Conservation (phyloP, 2,113 vertebrate genomes). For the Cygnus atratus region DNA sequence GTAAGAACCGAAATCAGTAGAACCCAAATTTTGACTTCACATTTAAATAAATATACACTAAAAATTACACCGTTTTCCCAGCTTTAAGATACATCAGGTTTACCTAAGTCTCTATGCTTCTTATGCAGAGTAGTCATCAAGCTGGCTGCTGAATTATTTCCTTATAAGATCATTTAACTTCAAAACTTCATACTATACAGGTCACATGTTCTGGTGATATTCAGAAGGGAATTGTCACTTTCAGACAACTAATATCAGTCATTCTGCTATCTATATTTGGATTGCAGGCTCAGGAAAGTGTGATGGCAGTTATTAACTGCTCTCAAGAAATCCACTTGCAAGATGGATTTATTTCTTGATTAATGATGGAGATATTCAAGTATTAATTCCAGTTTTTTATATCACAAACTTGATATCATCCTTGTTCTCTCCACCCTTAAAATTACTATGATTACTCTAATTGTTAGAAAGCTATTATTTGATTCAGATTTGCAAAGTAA, state of each 20-base stretch:
- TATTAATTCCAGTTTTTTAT: constrained; percentile 80
- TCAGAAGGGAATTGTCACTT: constrained; percentile 78
- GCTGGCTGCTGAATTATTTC: constrained; percentile 71
- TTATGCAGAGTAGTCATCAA: constrained; percentile 41
- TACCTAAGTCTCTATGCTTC: constrained; percentile 7
- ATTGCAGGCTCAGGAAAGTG: constrained; percentile 75
- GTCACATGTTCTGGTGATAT: constrained; percentile 72
- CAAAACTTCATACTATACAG: constrained; percentile 65
- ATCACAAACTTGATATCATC: constrained; percentile 77
- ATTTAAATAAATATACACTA: neutral
- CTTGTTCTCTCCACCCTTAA: constrained; percentile 78
- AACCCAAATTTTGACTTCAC: neutral
- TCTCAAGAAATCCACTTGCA: constrained; percentile 78
- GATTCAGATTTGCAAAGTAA: constrained; percentile 76
- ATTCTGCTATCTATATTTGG: constrained; percentile 80
- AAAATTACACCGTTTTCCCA: neutral
- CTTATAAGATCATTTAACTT: constrained; percentile 75
- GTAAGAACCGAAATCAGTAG: neutral
- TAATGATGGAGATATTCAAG: constrained; percentile 80
- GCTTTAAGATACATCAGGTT: neutral
- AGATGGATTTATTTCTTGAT: constrained; percentile 81
- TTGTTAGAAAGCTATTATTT: constrained; percentile 80
- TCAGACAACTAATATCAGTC: constrained; percentile 76
- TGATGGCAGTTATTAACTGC: constrained; percentile 82
- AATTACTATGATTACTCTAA: constrained; percentile 82